Percentiles rank a stretch among this genome's conserved stretches.
Evolutionary conservation across 2,888 invertebrate genomes (phyloP).

Genomic region (Polyploca ridens): DNA sequence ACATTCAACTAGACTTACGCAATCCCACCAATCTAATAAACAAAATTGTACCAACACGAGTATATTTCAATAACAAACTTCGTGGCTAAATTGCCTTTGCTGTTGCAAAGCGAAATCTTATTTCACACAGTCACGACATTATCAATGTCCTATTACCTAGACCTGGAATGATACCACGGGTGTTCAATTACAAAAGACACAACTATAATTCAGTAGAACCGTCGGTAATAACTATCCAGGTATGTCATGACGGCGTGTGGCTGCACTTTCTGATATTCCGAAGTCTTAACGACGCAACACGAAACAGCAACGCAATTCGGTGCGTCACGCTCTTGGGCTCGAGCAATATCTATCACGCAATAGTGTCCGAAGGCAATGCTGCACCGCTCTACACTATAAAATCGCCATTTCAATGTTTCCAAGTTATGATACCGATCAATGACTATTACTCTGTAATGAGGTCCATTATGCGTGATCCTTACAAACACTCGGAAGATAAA

Average conservation of each 20-base stretch:
- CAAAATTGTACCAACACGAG: slow-evolving; percentile 42
- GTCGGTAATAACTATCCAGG: slow-evolving; percentile 49
- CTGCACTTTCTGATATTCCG: slow-evolving; percentile 53
- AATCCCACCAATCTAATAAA: slow-evolving; percentile 53
- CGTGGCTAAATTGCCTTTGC: slow-evolving; percentile 47
- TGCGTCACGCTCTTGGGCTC: slow-evolving; percentile 45
- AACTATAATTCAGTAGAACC: slow-evolving; percentile 53
- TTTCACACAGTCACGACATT: slow-evolving; percentile 64
- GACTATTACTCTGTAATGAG: slow-evolving; percentile 51
- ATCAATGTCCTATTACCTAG: slow-evolving; percentile 58
- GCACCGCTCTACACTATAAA: background rate
- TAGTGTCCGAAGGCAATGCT: slow-evolving; percentile 20
- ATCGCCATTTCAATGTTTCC: background rate
- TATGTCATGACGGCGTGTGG: slow-evolving; percentile 43
- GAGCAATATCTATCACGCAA: slow-evolving; percentile 42
- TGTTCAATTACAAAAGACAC: slow-evolving; percentile 60
- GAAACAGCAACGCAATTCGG: slow-evolving; percentile 41
- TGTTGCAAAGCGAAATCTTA: slow-evolving; percentile 56
- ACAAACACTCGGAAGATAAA: slow-evolving; percentile 59
- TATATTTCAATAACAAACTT: slow-evolving; percentile 52
- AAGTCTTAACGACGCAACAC: slow-evolving; percentile 44
- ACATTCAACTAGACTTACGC: slow-evolving; percentile 59
- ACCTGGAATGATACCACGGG: slow-evolving; percentile 51
- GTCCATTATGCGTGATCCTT: slow-evolving; percentile 61
- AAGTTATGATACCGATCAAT: slow-evolving; percentile 16